Evolutionary conservation across 2,888 invertebrate genomes (phyloP), one percentile per base, ranked within the genome.

Genomic region (Synergus laeviventris): DNA sequence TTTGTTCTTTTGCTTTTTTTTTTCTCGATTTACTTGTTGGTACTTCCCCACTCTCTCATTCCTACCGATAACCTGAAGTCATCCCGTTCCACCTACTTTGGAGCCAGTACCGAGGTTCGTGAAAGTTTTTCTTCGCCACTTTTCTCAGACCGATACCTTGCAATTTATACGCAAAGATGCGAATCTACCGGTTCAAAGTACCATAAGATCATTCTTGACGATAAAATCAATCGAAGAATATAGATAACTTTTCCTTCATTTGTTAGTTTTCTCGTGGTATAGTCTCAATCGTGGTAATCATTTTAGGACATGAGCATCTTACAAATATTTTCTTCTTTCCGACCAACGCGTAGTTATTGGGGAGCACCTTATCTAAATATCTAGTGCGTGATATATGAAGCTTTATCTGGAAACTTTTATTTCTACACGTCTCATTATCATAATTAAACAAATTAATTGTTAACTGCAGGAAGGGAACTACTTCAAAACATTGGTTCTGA

Each of bases 101-200:
- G 74, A 77, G 79, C 81, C 74, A 78, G 79, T 70, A 79, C 77
- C 73, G 64, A 62, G 54, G 70, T 74, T 73, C 74, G 81, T 79
- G 79, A 81, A 81, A 81, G 79, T 81, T 78, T 76, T 76, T 77
- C 59, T 76, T 76, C 75, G 62, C 81, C 76, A 70, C 79, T 81
- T 81, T 79, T 78, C 81, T 78, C 76, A 61, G 12, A 70, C 49
- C 70, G 70, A 70, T 70, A 70, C 70, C 70, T 70, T 49, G 70
- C 36, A 18, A 49, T 36, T 70, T 31, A 36, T 36, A 70, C 70
- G 31, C 70, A 70, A 49, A 70, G 70, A 49, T 70, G 70, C 70
- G 36, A 70, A 70, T 70, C 70, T 70, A 70, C 49, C 49, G 70
- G 36, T 70, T 70, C 70, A 70, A 31, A 49, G 70, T 49, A 49